These are phyloP conservation scores for Xestoiulus laeticollis DNA, from an alignment of 2,888 invertebrate genomes.

Conservation along the genomic window DNA sequence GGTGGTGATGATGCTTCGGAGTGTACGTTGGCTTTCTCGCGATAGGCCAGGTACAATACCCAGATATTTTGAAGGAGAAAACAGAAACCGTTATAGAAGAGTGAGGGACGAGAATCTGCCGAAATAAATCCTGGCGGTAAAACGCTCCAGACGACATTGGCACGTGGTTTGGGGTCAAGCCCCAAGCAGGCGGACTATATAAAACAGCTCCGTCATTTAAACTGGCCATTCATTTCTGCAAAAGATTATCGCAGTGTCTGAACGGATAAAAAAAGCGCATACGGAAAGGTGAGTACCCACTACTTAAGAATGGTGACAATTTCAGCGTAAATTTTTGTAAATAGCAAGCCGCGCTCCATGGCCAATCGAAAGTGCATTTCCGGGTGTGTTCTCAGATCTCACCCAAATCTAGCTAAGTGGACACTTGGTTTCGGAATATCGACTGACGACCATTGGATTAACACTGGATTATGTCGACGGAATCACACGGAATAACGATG, in stretches of 20 bases:
- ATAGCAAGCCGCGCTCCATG: not conserved
- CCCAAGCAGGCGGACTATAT: constrained; percentile 34
- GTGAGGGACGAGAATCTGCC: not conserved
- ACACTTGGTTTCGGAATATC: not conserved
- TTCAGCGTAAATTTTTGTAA: not conserved
- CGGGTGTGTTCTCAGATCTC: not conserved
- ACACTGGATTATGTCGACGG: constrained; percentile 10
- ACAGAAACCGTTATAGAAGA: constrained; percentile 14
- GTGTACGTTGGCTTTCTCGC: constrained; percentile 2
- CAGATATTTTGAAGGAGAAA: not conserved
- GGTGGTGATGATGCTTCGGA: not conserved
- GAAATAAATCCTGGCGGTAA: constrained; percentile 22
- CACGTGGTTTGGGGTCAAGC: constrained; percentile 43
- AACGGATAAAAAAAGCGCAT: not conserved
- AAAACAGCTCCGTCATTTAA: constrained; percentile 31
- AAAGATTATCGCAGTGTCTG: not conserved
- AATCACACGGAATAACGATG: not conserved
- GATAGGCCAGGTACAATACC: constrained; percentile 35
- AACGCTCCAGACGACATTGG: not conserved
- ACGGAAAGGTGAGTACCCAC: constrained; percentile 14
- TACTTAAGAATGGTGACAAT: constrained; percentile 6
- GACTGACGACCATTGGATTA: not conserved
- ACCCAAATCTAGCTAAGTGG: constrained; percentile 4
- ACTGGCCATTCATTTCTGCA: not conserved
- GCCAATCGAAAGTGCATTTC: constrained; percentile 31